Evolutionary conservation across 2,797 vertebrate species (phyloP), one percentile per base, ranked within the genome.

Genomic region (Typhlichthys eigenmanni): DNA sequence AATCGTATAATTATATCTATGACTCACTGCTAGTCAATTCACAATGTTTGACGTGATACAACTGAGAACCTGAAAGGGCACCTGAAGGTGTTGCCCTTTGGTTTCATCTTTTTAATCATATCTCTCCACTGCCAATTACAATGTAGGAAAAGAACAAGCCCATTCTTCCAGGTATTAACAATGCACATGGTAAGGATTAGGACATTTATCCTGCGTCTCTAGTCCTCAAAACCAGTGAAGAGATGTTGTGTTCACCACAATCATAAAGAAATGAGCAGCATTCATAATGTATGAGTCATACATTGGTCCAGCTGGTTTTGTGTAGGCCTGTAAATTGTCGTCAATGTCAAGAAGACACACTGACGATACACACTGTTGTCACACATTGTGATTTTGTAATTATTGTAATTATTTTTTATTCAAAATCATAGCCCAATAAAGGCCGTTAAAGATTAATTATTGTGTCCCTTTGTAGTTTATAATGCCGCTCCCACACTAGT

Each of bases 151-250:
- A 66, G 52, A 69, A 69, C 69, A 2, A 54, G 32, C 58, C 64
- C 65, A 58, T 80, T 79, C 83, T 75, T 53, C 76, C 68, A 75
- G 74, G 89, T 79, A 89, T 90, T 90, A 90, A 59, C 59, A 62
- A 71, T 72, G 87, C 92, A 90, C 90, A 92, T 93, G 91, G 80
- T 85, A 83, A 50, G 83, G 91, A 92, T 93, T 92, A 92, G 58
- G 73, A 67, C 63, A 62, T 70, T 89, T 81, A 89, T 87, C 88
- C 88, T 68, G 64, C 32, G 54, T 80, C 80, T 81, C 66, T 59
- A 52, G 68, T 76, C 76, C 72, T 64, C 81, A 64, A 66, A 83
- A 78, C 45, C 29, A 49, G 67, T 84, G 70, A 85, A 64, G 62
- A 72, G 81, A 83, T 83, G 92, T 91, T 89, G 83, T 68, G 81